Evolutionary conservation across 2,113 vertebrate species (phyloP).

Genomic region (Ceratotherium simum): DNA sequence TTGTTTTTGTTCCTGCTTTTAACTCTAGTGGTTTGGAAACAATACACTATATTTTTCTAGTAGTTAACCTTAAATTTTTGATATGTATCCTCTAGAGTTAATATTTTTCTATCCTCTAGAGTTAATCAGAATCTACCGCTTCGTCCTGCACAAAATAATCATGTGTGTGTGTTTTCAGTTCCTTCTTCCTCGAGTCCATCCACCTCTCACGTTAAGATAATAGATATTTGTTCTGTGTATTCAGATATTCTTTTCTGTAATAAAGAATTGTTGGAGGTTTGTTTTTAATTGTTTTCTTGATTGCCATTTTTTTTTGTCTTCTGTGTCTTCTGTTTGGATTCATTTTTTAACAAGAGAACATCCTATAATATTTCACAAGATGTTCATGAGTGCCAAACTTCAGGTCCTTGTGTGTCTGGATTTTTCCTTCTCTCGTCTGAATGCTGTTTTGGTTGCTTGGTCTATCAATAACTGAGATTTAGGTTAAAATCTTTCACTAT

Average conservation of each 20-base stretch:
- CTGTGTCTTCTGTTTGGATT: not conserved
- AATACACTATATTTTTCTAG: not conserved
- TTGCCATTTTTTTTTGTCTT: not conserved
- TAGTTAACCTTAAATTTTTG: slow-evolving; percentile 33
- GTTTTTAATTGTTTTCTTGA: not conserved
- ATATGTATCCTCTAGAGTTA: not conserved
- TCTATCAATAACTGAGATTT: not conserved
- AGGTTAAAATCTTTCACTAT: not conserved
- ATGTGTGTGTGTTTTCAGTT: not conserved
- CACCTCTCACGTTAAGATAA: not conserved
- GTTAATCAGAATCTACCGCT: not conserved
- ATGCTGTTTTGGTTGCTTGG: not conserved
- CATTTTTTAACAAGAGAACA: not conserved
- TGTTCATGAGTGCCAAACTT: not conserved
- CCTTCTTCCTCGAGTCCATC: not conserved
- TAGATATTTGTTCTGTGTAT: not conserved
- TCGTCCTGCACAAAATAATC: not conserved
- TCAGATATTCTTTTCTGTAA: not conserved
- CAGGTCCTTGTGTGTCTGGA: not conserved
- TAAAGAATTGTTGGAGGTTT: not conserved
- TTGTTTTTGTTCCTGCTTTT: slow-evolving; percentile 16
- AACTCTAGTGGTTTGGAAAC: not conserved
- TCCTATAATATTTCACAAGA: not conserved
- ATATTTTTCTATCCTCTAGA: not conserved
- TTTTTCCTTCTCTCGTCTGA: not conserved